Evolutionary conservation across 2,797 vertebrate species (phyloP).

Genomic region (Sparidentex hasta): DNA sequence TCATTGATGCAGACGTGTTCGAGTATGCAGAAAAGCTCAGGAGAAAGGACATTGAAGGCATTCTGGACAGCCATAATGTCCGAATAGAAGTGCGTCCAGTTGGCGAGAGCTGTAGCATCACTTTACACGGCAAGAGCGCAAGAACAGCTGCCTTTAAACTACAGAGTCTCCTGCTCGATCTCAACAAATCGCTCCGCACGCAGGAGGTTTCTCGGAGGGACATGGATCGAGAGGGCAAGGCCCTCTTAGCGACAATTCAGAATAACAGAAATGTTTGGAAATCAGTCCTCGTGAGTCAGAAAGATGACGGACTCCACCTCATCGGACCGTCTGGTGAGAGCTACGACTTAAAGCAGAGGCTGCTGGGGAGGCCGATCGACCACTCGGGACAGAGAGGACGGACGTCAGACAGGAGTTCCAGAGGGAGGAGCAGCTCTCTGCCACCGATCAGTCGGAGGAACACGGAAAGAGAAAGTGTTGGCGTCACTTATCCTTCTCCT

Average conservation of each 20-base stretch:
- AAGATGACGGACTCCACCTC: conserved; percentile 57
- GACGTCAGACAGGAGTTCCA: not conserved
- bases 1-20: conserved; percentile 57
- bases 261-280: not conserved
- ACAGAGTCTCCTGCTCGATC: conserved; percentile 30
- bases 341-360: conserved; percentile 69
- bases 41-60: fast-evolving
- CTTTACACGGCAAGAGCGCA: conserved; percentile 36
- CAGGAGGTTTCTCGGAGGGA: conserved; percentile 70
- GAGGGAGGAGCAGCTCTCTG: conserved; percentile 68
- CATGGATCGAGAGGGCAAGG: not conserved
- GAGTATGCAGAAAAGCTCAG: conserved; percentile 44
- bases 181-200: conserved; percentile 48
- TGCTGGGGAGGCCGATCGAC: conserved; percentile 38
- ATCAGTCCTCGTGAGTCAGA: conserved; percentile 50
- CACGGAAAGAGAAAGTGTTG: fast-evolving
- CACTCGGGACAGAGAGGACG: conserved; percentile 12
- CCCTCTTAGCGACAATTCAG: not conserved
- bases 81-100: fast-evolving
- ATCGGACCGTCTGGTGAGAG: conserved; percentile 67
- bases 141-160: conserved; percentile 33
- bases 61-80: conserved; percentile 18
- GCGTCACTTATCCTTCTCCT: fast-evolving
- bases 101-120: conserved; percentile 18
- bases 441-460: conserved; percentile 10